Evolutionary conservation across 1,140 invertebrate genomes (phyloP), one percentile per base, ranked within the genome.

Genomic region (Cyclina sinensis): DNA sequence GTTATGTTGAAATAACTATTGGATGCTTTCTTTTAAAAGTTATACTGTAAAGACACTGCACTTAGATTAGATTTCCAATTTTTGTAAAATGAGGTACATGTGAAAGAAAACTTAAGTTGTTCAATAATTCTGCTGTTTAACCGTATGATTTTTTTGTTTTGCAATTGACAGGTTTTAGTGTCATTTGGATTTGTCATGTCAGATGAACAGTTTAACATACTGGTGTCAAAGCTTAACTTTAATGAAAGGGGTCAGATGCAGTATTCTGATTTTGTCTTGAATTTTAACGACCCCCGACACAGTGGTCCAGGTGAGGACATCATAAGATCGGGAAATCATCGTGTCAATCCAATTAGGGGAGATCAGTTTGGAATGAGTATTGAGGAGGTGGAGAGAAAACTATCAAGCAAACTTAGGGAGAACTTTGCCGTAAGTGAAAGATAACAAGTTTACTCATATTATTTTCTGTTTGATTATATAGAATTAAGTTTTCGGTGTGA

Each of bases 341-440:
- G 89, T 7, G 94, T 95, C 16, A 94, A 95, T 86, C 90, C 92
- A 0, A 93, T 94, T 30, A 79, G 94, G 5, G 94, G 94, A 12
- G 94, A 95, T 87, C 92, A 95, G 68, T 92, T 83, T 88, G 93
- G 93, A 16, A 94, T 95, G 93, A 93, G 92, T 43, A 94, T 92
- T 30, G 90, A 92, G 7, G 90, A 94, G 51, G 94, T 93, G 30
- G 94, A 95, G 74, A 62, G 59, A 32, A 95, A 93, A 70, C 85
- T 95, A n/a, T 62, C 87, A 21, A 90, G 82, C 39, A 95, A 95
- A 90, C 88, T 95, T 0, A 88, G 94, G 73, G 94, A 95, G 89
- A 95, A 95, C 90, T 95, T 95, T 91, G 88, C 91, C n/a, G 94
- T 95, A 88, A 93, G 94, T 93, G 14, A 43, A 43, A n/a, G n/a